phyloP scores from a whole-genome alignment of 2,888 invertebrate genomes.

The Oxycera nigricornis region DNA sequence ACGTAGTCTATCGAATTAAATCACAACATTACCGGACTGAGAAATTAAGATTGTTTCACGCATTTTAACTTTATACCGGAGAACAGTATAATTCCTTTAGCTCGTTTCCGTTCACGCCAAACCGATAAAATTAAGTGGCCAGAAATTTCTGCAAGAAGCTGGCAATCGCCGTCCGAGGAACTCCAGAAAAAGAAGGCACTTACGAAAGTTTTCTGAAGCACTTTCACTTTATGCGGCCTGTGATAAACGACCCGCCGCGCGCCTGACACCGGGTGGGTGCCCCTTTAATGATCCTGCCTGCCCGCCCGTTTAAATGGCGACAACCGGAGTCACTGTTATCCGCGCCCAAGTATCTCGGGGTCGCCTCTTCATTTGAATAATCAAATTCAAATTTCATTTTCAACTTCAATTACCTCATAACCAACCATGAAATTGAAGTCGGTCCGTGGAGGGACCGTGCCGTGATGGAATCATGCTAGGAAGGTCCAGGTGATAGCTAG shows the following conservation, averaged over 20 bases:
- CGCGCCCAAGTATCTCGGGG: not conserved
- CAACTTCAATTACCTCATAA: constrained; percentile 43
- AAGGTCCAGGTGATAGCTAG: constrained; percentile 27
- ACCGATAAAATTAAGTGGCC: constrained; percentile 30
- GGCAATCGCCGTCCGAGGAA: not conserved
- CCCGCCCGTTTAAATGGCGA: constrained; percentile 29
- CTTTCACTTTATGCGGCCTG: not conserved
- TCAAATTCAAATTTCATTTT: constrained; percentile 44
- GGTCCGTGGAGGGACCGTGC: not conserved
- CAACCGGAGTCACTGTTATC: not conserved
- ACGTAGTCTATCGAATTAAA: not conserved
- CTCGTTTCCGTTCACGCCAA: not conserved
- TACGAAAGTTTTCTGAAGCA: constrained; percentile 9
- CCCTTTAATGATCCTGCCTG: constrained; percentile 26
- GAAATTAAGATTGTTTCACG: constrained; percentile 7
- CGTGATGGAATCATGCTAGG: constrained; percentile 16
- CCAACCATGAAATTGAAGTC: constrained; percentile 43
- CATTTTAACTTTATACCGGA: constrained; percentile 12
- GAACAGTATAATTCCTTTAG: not conserved
- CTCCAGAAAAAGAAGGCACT: constrained; percentile 6
- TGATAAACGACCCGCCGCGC: constrained; percentile 18
- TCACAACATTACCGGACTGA: not conserved
- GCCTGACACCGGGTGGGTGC: constrained; percentile 19
- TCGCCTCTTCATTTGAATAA: constrained; percentile 39
- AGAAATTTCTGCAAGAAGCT: constrained; percentile 13